Evolutionary conservation across 2,888 invertebrate genomes (phyloP).

Genomic region (Aphidius colemani): DNA sequence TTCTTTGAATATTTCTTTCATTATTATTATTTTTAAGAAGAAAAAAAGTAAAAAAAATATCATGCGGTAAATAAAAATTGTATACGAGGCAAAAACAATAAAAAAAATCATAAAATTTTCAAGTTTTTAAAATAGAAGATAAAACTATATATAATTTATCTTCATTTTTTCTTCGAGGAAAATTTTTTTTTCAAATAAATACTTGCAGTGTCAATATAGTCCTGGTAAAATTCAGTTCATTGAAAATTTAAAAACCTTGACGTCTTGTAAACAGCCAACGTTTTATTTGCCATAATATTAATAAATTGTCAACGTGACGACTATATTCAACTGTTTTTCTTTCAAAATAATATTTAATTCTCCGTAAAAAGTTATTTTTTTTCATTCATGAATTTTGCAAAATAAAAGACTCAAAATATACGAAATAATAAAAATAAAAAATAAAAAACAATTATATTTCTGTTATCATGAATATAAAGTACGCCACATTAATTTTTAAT

Average conservation of each 20-base stretch:
- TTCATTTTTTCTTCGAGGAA: no score
- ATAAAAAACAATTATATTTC: slow-evolving; percentile 26
- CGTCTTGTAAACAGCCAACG: not conserved
- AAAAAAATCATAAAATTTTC: not conserved
- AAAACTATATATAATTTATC: not conserved
- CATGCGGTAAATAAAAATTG: not conserved
- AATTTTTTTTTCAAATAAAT: not conserved
- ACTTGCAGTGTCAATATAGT: slow-evolving; percentile 1
- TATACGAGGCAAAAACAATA: not conserved
- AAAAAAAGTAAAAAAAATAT: not conserved
- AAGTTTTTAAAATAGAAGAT: no score
- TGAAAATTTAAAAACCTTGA: slow-evolving; percentile 37
- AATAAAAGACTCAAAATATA: slow-evolving; percentile 5
- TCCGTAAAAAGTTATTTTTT: not conserved
- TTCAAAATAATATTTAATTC: no score
- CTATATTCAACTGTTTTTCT: no score
- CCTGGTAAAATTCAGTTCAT: slow-evolving; percentile 24
- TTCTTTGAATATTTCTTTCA: not conserved
- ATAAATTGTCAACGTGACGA: no score
- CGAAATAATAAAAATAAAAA: slow-evolving; percentile 19
- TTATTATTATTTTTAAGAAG: no score
- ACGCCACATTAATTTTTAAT: slow-evolving; percentile 49
- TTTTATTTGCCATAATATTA: no score
- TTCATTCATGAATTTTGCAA: not conserved
- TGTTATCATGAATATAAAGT: slow-evolving; percentile 37